Evolutionary conservation across 2,113 vertebrate genomes (phyloP).

Genomic region (Cettia cetti): DNA sequence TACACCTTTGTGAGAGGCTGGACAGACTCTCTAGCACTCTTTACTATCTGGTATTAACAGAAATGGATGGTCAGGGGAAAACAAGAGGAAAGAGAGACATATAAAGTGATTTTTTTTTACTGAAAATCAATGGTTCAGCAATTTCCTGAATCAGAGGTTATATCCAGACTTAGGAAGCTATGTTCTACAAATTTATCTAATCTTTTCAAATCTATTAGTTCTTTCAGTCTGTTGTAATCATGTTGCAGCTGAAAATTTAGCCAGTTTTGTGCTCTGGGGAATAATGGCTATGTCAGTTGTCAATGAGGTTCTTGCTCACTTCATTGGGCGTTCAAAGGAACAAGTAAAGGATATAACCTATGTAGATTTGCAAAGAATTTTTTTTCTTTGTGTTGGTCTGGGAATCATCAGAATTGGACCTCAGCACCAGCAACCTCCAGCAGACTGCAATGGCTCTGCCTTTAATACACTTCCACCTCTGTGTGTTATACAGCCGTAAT

Average conservation of each 20-base stretch:
- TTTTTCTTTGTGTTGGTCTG: background rate
- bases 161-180: background rate
- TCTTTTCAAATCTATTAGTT: background rate
- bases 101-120: background rate
- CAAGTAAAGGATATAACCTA: background rate
- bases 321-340: background rate
- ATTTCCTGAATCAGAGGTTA: slow-evolving; percentile 17
- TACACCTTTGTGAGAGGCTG: background rate
- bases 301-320: background rate
- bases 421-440: slow-evolving; percentile 21
- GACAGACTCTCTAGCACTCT: background rate
- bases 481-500: slow-evolving; percentile 33
- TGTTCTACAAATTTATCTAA: background rate
- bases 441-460: slow-evolving; percentile 54
- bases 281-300: background rate
- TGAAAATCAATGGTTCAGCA: background rate
- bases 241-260: background rate
- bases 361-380: background rate
- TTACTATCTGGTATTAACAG: background rate
- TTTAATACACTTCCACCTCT: slow-evolving; percentile 40
- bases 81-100: background rate
- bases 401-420: slow-evolving; percentile 34
- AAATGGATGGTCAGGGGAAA: background rate
- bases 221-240: background rate
- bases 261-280: background rate